Percentiles rank a stretch among this genome's conserved stretches.
phyloP scores from a whole-genome alignment of 2,797 vertebrate genomes.

The Coranthus polyacanthus region DNA sequence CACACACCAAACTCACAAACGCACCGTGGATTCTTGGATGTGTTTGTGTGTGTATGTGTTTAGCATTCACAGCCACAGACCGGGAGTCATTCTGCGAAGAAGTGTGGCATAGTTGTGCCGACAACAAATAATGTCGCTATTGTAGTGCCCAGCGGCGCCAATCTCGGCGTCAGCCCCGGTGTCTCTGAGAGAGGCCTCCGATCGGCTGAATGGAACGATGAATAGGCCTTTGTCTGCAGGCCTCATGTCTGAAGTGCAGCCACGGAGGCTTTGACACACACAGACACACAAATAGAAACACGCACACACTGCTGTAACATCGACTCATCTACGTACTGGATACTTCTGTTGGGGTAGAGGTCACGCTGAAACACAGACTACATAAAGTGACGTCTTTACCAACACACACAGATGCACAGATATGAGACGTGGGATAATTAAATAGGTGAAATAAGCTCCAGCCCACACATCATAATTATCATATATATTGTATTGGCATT shows the following conservation, averaged over 20 bases:
- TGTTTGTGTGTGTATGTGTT: constrained; percentile 35
- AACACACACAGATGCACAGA: constrained; percentile 24
- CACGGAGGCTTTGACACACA: constrained; percentile 41
- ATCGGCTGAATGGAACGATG: constrained; percentile 58
- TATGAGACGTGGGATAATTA: constrained; percentile 56
- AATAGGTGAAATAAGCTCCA: constrained; percentile 57
- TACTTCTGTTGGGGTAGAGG: constrained; percentile 26
- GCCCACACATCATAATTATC: constrained; percentile 70
- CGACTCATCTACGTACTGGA: constrained; percentile 37
- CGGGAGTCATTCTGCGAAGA: constrained; percentile 31
- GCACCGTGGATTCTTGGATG: not conserved
- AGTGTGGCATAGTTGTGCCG: constrained; percentile 33
- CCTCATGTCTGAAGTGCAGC: constrained; percentile 73
- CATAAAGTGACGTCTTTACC: constrained; percentile 53
- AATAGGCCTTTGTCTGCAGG: constrained; percentile 74
- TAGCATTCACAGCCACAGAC: constrained; percentile 21
- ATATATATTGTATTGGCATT: constrained; percentile 79
- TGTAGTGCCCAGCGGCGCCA: constrained; percentile 61
- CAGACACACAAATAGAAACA: constrained; percentile 21
- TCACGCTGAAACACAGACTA: constrained; percentile 51
- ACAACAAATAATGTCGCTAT: constrained; percentile 73
- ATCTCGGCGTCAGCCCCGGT: constrained; percentile 66
- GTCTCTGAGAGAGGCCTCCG: constrained; percentile 65
- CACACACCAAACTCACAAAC: constrained; percentile 12
- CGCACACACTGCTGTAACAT: constrained; percentile 25